Base-by-base conservation (phyloP, 1,140 invertebrate genomes). In the Melanaphis sacchari region DNA sequence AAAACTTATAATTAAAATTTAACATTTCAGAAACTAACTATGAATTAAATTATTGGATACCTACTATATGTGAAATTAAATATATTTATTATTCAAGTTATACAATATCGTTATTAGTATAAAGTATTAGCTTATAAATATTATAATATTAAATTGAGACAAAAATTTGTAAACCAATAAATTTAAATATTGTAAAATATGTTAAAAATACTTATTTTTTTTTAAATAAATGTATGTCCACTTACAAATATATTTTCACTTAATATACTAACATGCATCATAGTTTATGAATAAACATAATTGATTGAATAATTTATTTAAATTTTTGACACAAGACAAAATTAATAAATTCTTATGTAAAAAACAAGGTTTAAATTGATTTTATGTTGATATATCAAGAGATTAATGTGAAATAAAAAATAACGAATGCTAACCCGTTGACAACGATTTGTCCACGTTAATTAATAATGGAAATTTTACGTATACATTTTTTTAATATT, bases 381-480 rank as follows among this genome's bases (percentile, higher is more conserved):
- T 89, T n/a, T 54, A 89, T 54, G 46, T 54, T 89, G 87, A 40
- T 89, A 38, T 52, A 38, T 26, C 8, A 54, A 52, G 52, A 89
- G 7, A 89, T 89, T 52, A 52, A 89, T 36, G 8, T 54, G n/a
- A 89, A 89, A 89, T 40, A n/a, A 88, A 24, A 52, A 89, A 54
- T 52, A 89, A 89, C n/a, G 87, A 38, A 89, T 89, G 4, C 36
- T 22, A 54, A 52, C 46, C 49, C 31, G 87, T 89, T 89, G 46
- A 89, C 46, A 89, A 89, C 87, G 87, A 88, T 88, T 88, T 88
- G 87, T 88, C 87, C 87, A 3, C n/a, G 87, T 52, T 89, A 52
- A 89, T 89, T 89, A 89, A 52, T 54, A 54, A 89, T 89, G 87
- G 87, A 54, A 89, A 89, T 89, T 89, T 26, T 54, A 40, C 40